Percentiles rank a stretch among this genome's conserved stretches.
phyloP scores from a whole-genome alignment of 2,797 vertebrate species.

The Lemur catta region DNA sequence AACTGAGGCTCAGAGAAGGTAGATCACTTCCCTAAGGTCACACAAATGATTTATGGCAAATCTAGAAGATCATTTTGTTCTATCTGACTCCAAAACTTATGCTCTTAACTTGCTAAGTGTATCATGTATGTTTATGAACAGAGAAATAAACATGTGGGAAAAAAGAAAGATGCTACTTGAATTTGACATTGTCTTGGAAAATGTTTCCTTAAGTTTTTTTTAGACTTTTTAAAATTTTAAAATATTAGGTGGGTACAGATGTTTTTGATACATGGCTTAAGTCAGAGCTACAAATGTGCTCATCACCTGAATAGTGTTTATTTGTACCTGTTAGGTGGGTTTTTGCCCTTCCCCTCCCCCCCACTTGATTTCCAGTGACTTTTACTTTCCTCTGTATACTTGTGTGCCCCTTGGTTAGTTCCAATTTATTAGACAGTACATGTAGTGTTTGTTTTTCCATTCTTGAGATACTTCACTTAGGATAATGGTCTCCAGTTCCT shows the following conservation, averaged over 20 bases:
- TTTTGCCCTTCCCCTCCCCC: not conserved
- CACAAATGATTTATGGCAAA: not conserved
- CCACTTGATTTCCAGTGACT: not conserved
- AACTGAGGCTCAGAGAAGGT: not conserved
- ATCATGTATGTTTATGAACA: not conserved
- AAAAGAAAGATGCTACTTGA: not conserved
- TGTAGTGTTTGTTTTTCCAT: not conserved
- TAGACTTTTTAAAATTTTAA: not conserved
- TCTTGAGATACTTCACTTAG: not conserved
- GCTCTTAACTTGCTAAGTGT: not conserved
- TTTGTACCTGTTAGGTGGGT: not conserved
- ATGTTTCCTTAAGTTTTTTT: not conserved
- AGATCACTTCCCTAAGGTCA: not conserved
- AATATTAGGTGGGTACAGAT: not conserved
- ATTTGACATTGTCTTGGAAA: not conserved
- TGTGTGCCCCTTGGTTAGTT: not conserved
- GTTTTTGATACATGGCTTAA: not conserved
- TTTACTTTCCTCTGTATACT: not conserved
- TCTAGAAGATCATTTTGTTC: not conserved
- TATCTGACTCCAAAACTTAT: not conserved
- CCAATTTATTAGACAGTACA: not conserved
- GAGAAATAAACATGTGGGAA: not conserved
- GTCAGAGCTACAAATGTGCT: not conserved
- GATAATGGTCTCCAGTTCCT: not conserved
- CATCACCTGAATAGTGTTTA: not conserved